phyloP scores from a whole-genome alignment of 2,797 vertebrate genomes.

The Lagothrix lagotricha region DNA sequence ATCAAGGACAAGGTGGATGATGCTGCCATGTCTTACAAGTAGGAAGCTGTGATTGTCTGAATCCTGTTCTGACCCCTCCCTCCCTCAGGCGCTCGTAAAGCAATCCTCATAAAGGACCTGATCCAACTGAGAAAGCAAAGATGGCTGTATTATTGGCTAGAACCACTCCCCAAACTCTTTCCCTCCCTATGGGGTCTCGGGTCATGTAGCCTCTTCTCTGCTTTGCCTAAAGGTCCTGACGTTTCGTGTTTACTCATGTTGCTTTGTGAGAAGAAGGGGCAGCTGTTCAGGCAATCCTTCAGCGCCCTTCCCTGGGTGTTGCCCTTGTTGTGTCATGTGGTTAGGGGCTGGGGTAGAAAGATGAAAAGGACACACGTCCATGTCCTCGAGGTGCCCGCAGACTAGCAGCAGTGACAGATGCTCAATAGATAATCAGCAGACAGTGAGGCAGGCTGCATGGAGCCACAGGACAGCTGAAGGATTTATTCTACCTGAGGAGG shows the following conservation, averaged over 20 bases:
- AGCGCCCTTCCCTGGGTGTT: neutral
- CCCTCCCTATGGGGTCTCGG: too few relatives aligned
- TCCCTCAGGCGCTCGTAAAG: rapidly evolving
- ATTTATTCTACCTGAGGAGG: neutral
- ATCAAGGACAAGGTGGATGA: neutral
- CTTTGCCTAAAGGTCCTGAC: neutral
- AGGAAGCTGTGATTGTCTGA: neutral
- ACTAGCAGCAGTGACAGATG: neutral
- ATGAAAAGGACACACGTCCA: neutral
- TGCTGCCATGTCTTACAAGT: neutral
- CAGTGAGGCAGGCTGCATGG: neutral
- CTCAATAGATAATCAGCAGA: too few relatives aligned
- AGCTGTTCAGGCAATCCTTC: neutral
- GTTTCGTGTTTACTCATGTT: too few relatives aligned
- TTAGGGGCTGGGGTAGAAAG: neutral
- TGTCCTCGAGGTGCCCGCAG: neutral
- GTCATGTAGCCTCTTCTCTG: neutral
- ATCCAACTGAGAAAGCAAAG: neutral
- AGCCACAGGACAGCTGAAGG: neutral
- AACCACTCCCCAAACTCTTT: neutral
- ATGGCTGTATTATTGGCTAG: too few relatives aligned
- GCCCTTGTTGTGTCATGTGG: neutral
- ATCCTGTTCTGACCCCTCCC: too few relatives aligned
- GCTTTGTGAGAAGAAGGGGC: too few relatives aligned
- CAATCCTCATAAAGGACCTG: rapidly evolving